phyloP scores from a whole-genome alignment of 2,113 vertebrate species.

The Pygoscelis antarcticus region DNA sequence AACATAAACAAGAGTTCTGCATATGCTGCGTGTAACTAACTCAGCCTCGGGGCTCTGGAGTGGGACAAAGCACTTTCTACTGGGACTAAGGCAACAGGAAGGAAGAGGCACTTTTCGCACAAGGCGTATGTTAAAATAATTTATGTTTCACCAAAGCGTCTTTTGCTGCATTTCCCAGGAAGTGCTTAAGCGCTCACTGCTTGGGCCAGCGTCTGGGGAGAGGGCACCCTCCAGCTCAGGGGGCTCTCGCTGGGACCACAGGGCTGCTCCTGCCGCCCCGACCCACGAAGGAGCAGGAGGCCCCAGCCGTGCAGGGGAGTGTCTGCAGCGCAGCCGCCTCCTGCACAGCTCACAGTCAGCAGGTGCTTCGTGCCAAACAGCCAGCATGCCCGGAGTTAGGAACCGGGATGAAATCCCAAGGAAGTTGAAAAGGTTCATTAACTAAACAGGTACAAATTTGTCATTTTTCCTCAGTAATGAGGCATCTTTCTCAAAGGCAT shows the following conservation, averaged over 20 bases:
- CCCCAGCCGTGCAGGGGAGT: neutral
- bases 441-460: neutral
- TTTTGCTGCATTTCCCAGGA: neutral
- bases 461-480: neutral
- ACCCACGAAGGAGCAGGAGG: neutral
- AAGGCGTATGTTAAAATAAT: neutral
- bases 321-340: neutral
- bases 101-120: neutral
- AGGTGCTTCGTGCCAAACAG: neutral
- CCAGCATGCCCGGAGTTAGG: neutral
- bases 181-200: neutral
- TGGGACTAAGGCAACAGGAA: neutral
- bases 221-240: neutral
- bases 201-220: fast-evolving
- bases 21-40: neutral
- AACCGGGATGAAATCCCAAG: neutral
- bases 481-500: neutral
- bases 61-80: neutral
- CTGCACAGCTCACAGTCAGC: neutral
- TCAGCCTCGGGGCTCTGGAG: neutral
- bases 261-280: fast-evolving
- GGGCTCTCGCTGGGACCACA: fast-evolving
- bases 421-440: neutral
- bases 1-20: neutral
- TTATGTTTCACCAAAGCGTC: neutral